Base-by-base conservation (phyloP, 2,888 invertebrate species). In the Pecten maximus region DNA sequence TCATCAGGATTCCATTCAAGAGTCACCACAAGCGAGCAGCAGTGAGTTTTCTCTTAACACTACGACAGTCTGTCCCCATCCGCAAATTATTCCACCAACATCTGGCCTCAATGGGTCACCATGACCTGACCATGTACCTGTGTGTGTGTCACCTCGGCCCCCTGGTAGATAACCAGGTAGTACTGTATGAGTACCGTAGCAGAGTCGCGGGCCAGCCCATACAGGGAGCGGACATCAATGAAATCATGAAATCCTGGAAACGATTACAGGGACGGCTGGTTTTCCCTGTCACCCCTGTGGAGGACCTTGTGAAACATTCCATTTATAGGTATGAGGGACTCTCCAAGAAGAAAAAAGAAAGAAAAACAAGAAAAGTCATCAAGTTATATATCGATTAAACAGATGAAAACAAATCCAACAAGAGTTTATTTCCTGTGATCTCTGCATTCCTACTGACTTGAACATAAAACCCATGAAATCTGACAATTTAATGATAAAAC, bases 61-160 rank as follows among this genome's bases (percentile, higher is more conserved):
- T 92, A n/a, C 92, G 94, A 87, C 92, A 91, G 28, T 91, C 92
- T 87, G 88, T 94, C 10, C 92, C 90, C 60, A 92, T 92, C 1
- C 28, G 88, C 10, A 90, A 92, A 40, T 54, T 94, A 2, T 92
- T 92, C 74, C 88, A 90, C 88, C 92, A 93, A 54, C 89, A 92
- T n/a, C 39, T 94, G 48, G 91, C 87, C 44, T 87, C 44, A 6
- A 91, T 92, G 39, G 23, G 92, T 48, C 89, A 92, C 54, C 86
- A 86, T 28, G 60, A 91, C 28, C 89, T 91, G 39, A 90, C 87
- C 3, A 93, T 92, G 88, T 92, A 91, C 40, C 60, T 93, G 19
- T 87, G 93, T 16, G 93, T 92, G 16, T 91, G 92, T 88, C 94
- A 93, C 86, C 35, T 93, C 40, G 94, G 94, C 39, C 94, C 94